phyloP scores from a whole-genome alignment of 2,888 invertebrate species.

The Antheraea assamensis region DNA sequence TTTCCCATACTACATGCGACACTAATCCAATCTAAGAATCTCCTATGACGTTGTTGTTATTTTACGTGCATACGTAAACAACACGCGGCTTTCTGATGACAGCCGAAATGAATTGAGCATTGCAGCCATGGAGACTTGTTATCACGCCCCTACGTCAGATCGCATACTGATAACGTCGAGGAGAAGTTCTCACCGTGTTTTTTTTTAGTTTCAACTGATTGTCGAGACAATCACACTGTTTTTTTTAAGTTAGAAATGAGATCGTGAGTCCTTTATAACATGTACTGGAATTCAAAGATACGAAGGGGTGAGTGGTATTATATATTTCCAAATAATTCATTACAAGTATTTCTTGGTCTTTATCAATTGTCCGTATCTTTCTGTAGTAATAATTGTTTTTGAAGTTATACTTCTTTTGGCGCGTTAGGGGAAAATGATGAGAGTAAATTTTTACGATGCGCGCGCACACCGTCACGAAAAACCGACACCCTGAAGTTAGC shows the following conservation, averaged over 20 bases:
- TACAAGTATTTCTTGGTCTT: not conserved
- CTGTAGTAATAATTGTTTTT: not conserved
- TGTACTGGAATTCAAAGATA: slow-evolving; percentile 53
- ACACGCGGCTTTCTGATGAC: slow-evolving; percentile 23
- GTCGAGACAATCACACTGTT: slow-evolving; percentile 46
- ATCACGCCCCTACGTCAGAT: slow-evolving; percentile 55
- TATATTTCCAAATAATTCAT: not conserved
- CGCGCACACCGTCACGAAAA: too few relatives aligned
- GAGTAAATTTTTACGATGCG: too few relatives aligned
- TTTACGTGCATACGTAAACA: not conserved
- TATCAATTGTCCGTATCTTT: not conserved
- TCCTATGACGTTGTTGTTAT: not conserved
- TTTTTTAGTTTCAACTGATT: slow-evolving; percentile 53
- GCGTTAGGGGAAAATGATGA: too few relatives aligned
- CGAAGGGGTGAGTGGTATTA: slow-evolving; percentile 50
- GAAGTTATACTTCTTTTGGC: too few relatives aligned
- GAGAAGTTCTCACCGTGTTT: slow-evolving; percentile 37
- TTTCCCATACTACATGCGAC: not conserved
- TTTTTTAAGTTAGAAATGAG: slow-evolving; percentile 48
- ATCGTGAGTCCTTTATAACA: slow-evolving; percentile 36
- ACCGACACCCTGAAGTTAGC: too few relatives aligned
- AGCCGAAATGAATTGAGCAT: slow-evolving; percentile 34
- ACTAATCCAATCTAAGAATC: not conserved
- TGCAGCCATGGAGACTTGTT: slow-evolving; percentile 42
- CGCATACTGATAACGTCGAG: slow-evolving; percentile 51